Evolutionary conservation across 2,888 invertebrate genomes (phyloP).

Genomic region (Tipula confusa): DNA sequence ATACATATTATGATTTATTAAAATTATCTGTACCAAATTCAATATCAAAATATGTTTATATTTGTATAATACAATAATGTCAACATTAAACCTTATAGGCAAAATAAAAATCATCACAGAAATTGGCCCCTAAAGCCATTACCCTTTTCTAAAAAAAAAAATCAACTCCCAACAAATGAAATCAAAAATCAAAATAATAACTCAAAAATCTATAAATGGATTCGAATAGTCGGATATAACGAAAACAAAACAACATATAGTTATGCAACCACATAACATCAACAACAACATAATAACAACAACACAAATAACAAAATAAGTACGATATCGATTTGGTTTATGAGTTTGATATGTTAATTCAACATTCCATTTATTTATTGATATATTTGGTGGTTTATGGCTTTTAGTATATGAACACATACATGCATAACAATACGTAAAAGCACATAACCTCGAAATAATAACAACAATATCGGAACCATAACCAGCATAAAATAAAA

Average conservation of each 20-base stretch:
- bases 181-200: slow-evolving; percentile 3
- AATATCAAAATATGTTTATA: background rate
- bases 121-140: background rate
- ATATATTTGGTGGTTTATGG: slow-evolving; percentile 25
- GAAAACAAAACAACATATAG: background rate
- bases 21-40: no score
- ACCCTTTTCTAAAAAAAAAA: background rate
- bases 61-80: background rate
- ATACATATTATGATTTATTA: no score
- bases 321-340: slow-evolving; percentile 3
- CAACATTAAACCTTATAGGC: background rate
- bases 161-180: background rate
- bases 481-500: background rate
- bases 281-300: slow-evolving; percentile 3
- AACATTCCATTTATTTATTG: background rate
- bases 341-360: slow-evolving; percentile 6
- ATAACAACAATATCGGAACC: background rate
- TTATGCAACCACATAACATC: background rate
- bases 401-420: background rate
- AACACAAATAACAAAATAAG: background rate
- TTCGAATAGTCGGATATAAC: background rate
- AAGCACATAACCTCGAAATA: background rate
- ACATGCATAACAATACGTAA: background rate
- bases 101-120: background rate
- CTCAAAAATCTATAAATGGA: background rate